Evolutionary conservation across 1,140 invertebrate species (phyloP), one percentile per base, ranked within the genome.

Genomic region (Drosophila repletoides): DNA sequence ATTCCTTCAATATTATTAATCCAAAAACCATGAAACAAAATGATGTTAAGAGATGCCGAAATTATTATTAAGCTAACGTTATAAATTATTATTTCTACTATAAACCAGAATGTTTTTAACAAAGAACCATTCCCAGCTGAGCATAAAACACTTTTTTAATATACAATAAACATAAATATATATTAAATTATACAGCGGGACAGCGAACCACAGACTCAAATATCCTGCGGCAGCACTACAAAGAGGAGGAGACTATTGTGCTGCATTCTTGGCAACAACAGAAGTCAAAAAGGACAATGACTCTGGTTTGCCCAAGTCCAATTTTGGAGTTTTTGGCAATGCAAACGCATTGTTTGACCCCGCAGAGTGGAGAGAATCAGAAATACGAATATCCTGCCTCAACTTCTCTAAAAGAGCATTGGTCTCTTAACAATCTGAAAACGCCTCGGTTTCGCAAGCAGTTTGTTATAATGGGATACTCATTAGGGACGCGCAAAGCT

Each of bases 291-390:
- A 31, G 58, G 36, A 6, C 58, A 52, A 31, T 41, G 46, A 61
- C 26, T 49, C 33, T 12, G 33, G 17, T 21, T 36, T 9, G 19
- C 3, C 38, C 36, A 31, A 26, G 22, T 61, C 29, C 26, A 31
- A 17, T 22, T 61, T 41, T 36, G 31, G 29, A n/a, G n/a, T n/a
- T n/a, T 5, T 9, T 40, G 41, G 29, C 29, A 46, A 17, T 34
- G 53, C 40, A 55, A 41, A 29, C 36, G 14, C 51, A 55, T 55
- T 17, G 21, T 21, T 22, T 49, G 43, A 7, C 53, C n/a, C 19
- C 21, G 17, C 21, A 43, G 33, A 4, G 10, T n/a, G 22, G 5
- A 22, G 14, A 21, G 1, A 22, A n/a, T n/a, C n/a, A n/a, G n/a
- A n/a, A n/a, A 46, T 19, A 38, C 15, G 22, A 48, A 7, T 41